These are phyloP conservation scores for Parnassius smintheus DNA, from an alignment of 2,888 invertebrate genomes.

Conservation along the genomic window DNA sequence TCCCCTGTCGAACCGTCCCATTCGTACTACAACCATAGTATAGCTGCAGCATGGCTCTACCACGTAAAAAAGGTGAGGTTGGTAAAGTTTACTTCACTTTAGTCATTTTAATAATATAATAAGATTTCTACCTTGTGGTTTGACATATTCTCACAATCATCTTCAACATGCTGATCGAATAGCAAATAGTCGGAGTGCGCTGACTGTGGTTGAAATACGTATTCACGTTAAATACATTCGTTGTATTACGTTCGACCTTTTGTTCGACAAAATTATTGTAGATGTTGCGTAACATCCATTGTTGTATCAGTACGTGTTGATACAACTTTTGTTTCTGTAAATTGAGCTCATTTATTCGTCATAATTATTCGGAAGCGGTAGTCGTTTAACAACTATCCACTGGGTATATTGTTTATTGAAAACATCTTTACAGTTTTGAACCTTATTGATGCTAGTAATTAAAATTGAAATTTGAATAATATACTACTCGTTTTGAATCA, in stretches of 20 bases:
- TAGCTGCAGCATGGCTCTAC: no score
- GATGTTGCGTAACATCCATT: constrained; percentile 49
- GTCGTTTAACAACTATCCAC: constrained; percentile 26
- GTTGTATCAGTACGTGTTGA: constrained; percentile 39
- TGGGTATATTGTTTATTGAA: constrained; percentile 3
- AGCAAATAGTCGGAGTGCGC: constrained; percentile 49
- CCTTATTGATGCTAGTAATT: neutral
- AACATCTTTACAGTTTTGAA: neutral
- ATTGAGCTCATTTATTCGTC: constrained; percentile 35
- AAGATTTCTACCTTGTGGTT: constrained; percentile 18
- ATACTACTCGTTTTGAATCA: neutral
- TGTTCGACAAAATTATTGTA: constrained; percentile 61
- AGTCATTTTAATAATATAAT: constrained; percentile 1
- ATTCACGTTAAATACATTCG: constrained; percentile 53
- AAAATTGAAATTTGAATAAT: neutral
- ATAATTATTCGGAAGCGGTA: constrained; percentile 33
- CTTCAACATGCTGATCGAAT: constrained; percentile 53
- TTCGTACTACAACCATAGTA: no score
- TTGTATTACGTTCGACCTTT: constrained; percentile 60
- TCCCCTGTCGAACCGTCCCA: no score
- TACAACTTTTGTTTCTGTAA: constrained; percentile 38
- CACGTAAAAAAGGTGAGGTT: no score
- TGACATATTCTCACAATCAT: constrained; percentile 38
- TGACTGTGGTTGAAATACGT: constrained; percentile 60
- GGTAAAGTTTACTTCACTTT: no score